Base-by-base conservation (phyloP, 2,888 invertebrate genomes). In the Tyria jacobaeae region DNA sequence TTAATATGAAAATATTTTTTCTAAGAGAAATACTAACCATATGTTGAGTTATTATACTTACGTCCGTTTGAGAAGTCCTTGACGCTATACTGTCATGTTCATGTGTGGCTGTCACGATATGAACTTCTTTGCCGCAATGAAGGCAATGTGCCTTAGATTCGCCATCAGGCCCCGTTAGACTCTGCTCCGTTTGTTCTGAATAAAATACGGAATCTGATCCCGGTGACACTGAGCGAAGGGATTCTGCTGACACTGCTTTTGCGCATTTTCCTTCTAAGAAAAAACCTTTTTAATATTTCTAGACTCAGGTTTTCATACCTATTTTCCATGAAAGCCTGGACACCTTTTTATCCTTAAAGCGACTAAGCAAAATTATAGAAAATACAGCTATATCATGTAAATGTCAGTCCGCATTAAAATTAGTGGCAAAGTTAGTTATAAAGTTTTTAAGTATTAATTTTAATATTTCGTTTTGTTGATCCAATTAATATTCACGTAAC, bases 191-290 rank as follows among this genome's bases (percentile, higher is more conserved):
- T 72, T 95, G 96, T 86, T 97, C 97, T 82, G 97, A 97, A 90
- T 97, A 97, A 90, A 98, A 98, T 31, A 98, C 98, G 62, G 97
- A 97, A 88, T 98, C 98, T 71, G 97, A 98, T 27, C 98, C 98
- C 4, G 98, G 98, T 80, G 97, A 97, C 47, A 97, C 97, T n/a
- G 97, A 97, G 53, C 98, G 95, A 58, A 98, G 90, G 1, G 97
- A 97, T 89, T 98, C 98, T 51, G 97, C 97, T 75, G 97, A 97
- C 64, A 97, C 94, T 12, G 97, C 97, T 90, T 97, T 97, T 57
- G 97, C 90, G 74, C 88, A 92, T 82, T 93, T 94, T 66, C 86
- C 87, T 76, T 93, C 93, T 92, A 78, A 68, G 83, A 83, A 68
- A 69, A 68, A 57, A 64, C 14, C 31, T 52, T 57, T 34, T 55